phyloP scores from a whole-genome alignment of 2,113 vertebrate genomes.

The Catagonus wagneri region DNA sequence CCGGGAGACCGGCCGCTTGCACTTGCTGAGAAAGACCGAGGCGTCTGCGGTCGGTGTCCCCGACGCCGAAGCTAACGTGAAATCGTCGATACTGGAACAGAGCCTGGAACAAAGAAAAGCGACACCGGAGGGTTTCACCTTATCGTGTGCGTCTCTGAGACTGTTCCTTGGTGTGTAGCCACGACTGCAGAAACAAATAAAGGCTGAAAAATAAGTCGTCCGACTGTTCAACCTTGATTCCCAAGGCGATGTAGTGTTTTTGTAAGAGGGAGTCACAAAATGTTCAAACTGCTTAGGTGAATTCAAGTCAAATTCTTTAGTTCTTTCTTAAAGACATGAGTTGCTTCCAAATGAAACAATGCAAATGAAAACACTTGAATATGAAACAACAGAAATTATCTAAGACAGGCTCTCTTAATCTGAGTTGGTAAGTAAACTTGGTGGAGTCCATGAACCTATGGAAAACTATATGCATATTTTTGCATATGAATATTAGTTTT shows the following conservation, averaged over 20 bases:
- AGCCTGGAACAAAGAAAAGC: neutral
- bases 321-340: conserved; percentile 14
- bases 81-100: neutral
- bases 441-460: neutral
- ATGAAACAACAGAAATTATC: neutral
- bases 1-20: neutral
- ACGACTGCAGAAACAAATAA: conserved; percentile 47
- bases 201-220: neutral
- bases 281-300: conserved; percentile 56
- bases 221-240: conserved; percentile 41
- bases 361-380: neutral
- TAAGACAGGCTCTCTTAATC: neutral
- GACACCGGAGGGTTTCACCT: neutral
- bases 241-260: conserved; percentile 18
- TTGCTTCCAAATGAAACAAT: neutral
- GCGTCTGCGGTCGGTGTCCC: neutral
- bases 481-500: neutral
- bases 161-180: neutral
- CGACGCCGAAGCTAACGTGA: neutral
- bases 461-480: neutral
- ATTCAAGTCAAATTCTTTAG: neutral
- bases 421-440: neutral
- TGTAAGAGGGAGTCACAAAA: conserved; percentile 32
- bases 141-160: neutral
- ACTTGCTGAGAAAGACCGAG: neutral